phyloP scores from a whole-genome alignment of 2,797 vertebrate species.

The Steatocranus sp. region DNA sequence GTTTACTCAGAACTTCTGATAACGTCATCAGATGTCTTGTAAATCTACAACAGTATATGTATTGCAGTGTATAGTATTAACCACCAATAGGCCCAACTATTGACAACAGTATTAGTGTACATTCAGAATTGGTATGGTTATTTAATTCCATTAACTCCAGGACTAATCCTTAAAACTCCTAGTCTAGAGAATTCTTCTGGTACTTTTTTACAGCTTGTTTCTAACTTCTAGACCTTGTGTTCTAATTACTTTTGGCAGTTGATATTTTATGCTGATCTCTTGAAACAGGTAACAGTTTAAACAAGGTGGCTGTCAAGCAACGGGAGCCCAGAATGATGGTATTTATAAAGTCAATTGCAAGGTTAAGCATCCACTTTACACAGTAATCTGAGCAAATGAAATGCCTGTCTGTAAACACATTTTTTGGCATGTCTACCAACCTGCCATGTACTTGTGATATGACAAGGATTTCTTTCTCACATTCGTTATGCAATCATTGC shows the following conservation, averaged over 20 bases:
- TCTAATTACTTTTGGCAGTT: neutral
- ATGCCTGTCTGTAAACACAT: neutral
- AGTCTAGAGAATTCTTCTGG: neutral
- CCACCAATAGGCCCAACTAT: neutral
- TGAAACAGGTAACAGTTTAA: neutral
- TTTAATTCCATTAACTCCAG: neutral
- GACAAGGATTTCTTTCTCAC: neutral
- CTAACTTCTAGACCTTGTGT: neutral
- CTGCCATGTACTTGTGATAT: neutral
- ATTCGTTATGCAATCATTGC: neutral
- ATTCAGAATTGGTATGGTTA: neutral
- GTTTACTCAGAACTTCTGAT: neutral
- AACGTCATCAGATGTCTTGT: neutral
- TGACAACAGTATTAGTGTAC: neutral
- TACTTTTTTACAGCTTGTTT: neutral
- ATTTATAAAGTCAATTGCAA: neutral
- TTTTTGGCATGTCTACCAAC: neutral
- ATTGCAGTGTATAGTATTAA: neutral
- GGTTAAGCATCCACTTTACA: neutral
- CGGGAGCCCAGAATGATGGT: neutral
- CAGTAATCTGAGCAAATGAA: neutral
- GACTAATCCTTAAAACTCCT: neutral
- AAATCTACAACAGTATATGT: neutral
- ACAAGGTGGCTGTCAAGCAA: neutral
- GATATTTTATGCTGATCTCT: neutral